phyloP scores from a whole-genome alignment of 1,140 invertebrate species.

The Hyles euphorbiae region DNA sequence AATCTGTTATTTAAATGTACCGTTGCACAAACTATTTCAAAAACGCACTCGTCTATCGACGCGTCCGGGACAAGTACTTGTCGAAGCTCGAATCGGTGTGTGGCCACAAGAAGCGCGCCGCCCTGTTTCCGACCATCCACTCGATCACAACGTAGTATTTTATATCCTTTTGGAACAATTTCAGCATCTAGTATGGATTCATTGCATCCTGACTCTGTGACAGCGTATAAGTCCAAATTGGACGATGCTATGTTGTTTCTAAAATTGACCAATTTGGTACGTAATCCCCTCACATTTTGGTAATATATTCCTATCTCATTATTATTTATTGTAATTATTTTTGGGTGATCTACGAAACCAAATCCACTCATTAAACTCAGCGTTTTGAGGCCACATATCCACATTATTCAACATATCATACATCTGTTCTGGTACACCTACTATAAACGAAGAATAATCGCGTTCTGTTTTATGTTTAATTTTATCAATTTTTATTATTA shows the following conservation, averaged over 20 bases:
- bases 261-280: slow-evolving; percentile 17
- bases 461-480: slow-evolving; percentile 28
- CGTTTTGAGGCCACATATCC: slow-evolving; percentile 26
- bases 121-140: background rate
- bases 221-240: slow-evolving; percentile 3
- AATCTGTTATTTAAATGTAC: slow-evolving; percentile 10
- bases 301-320: slow-evolving; percentile 7
- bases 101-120: slow-evolving; percentile 3
- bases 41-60: slow-evolving; percentile 2
- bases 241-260: no score
- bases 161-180: slow-evolving; percentile 6
- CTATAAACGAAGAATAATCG: slow-evolving; percentile 28
- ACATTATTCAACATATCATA: slow-evolving; percentile 19
- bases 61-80: slow-evolving; percentile 3
- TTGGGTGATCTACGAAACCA: slow-evolving; percentile 28
- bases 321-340: slow-evolving; percentile 6
- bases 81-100: background rate
- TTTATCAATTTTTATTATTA: slow-evolving; percentile 19
- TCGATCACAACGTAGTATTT: slow-evolving; percentile 8
- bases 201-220: slow-evolving; percentile 1
- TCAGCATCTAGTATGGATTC: slow-evolving; percentile 4
- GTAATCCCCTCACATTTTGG: slow-evolving; percentile 16
- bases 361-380: slow-evolving; percentile 29
- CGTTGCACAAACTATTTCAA: slow-evolving; percentile 7
- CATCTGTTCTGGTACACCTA: slow-evolving; percentile 16